Percentiles rank a stretch among this genome's conserved stretches.
Conservation (phyloP, 2,888 invertebrate genomes). For the Zelleria hepariella region DNA sequence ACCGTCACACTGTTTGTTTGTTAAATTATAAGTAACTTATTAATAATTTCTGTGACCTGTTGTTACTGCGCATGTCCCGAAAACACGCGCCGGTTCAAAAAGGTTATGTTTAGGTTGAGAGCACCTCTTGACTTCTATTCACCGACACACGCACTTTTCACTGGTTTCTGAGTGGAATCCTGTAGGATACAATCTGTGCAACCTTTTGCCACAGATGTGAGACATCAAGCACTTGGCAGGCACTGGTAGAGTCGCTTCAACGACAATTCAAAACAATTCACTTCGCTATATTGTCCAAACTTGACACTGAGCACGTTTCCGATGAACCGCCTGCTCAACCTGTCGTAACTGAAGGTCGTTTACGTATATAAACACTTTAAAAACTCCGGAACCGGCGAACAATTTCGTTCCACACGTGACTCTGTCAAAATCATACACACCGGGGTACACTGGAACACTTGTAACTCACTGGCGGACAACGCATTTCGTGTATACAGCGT, state of each 20-base stretch:
- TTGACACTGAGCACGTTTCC: constrained; percentile 43
- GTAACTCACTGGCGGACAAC: constrained; percentile 42
- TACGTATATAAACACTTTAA: constrained; percentile 59
- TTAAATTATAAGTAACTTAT: constrained; percentile 59
- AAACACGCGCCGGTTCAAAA: constrained; percentile 62
- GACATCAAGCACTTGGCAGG: constrained; percentile 18
- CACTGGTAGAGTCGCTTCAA: constrained; percentile 25
- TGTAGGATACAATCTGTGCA: constrained; percentile 38
- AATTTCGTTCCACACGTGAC: constrained; percentile 63
- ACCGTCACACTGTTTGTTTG: constrained; percentile 58
- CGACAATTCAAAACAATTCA: constrained; percentile 34
- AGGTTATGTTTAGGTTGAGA: constrained; percentile 64
- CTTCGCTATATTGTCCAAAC: constrained; percentile 28
- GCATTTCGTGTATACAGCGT: constrained; percentile 42
- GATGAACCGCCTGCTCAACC: constrained; percentile 58
- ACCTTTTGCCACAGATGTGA: constrained; percentile 30
- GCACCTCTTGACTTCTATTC: constrained; percentile 40
- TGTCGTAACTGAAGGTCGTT: constrained; percentile 59
- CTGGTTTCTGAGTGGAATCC: constrained; percentile 48
- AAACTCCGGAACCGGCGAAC: constrained; percentile 66
- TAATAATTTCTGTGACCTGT: constrained; percentile 50
- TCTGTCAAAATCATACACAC: constrained; percentile 60
- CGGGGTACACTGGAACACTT: constrained; percentile 37
- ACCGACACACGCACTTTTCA: constrained; percentile 38
- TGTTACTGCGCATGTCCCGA: constrained; percentile 59